A percentile compares a stretch with the other conserved stretches of the same genome.
Conservation (phyloP, 1,140 invertebrate species). For the Papilio machaon region DNA sequence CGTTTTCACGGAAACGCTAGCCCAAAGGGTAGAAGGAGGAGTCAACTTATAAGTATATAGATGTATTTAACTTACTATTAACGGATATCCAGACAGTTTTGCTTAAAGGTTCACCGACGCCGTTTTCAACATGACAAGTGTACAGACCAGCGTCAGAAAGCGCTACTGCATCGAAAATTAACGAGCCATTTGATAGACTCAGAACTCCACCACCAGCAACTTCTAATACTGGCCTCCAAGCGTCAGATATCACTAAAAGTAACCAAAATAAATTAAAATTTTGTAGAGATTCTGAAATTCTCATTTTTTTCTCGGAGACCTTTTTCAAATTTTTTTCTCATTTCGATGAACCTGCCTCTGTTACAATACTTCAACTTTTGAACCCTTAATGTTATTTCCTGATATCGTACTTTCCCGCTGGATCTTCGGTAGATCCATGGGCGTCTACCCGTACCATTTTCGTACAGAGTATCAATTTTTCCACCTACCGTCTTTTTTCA, state of each 20-base stretch:
- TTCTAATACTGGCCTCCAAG: slow-evolving; percentile 82
- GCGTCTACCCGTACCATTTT: too few species aligned
- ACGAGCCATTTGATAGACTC: slow-evolving; percentile 85
- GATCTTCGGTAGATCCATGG: too few species aligned
- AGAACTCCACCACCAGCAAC: slow-evolving; percentile 84
- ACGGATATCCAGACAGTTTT: slow-evolving; percentile 91
- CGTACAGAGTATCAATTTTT: not conserved
- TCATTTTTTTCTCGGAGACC: not conserved
- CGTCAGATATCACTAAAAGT: slow-evolving; percentile 73
- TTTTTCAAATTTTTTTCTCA: too few species aligned
- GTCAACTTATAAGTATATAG: not conserved
- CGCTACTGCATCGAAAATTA: slow-evolving; percentile 86
- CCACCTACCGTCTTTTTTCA: slow-evolving; percentile 83
- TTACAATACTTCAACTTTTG: too few species aligned
- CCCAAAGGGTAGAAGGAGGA: not conserved
- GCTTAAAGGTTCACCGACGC: slow-evolving; percentile 90
- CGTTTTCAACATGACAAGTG: slow-evolving; percentile 92
- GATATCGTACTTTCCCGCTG: too few species aligned
- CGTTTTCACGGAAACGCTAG: too few species aligned
- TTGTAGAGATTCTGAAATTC: not conserved
- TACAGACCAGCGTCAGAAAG: slow-evolving; percentile 91
- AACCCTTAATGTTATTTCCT: too few species aligned
- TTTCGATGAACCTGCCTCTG: too few species aligned
- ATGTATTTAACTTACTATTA: slow-evolving; percentile 84
- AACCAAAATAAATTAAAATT: slow-evolving; percentile 11